Conservation (phyloP, 2,113 vertebrate genomes). For the Pithys albifrons region DNA sequence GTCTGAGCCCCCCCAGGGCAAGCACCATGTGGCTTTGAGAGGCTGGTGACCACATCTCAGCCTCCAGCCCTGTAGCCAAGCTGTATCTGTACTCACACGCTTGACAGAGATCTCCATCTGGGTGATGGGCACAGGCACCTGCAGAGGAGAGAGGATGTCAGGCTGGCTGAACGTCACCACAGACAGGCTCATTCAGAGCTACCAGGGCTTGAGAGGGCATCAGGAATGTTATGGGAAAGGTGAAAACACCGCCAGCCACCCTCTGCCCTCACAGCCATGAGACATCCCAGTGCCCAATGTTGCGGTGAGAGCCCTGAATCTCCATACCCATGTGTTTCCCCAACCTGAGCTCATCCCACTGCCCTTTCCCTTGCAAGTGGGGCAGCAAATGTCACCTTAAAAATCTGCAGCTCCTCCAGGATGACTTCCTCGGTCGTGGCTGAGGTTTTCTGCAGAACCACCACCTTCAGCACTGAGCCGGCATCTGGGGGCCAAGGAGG, state of each 20-base stretch:
- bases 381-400: slow-evolving; percentile 79
- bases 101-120: slow-evolving; percentile 95
- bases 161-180: rapidly evolving
- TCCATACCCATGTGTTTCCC: rapidly evolving
- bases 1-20: neutral
- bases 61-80: rapidly evolving
- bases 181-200: rapidly evolving
- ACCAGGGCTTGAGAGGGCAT: rapidly evolving
- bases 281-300: neutral
- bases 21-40: neutral
- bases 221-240: neutral
- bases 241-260: neutral
- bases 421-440: slow-evolving; percentile 81
- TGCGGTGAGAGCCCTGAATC: neutral
- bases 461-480: slow-evolving; percentile 88
- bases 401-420: slow-evolving; percentile 94
- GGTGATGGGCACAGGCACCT: slow-evolving; percentile 87
- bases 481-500: slow-evolving; percentile 72
- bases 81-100: slow-evolving; percentile 73
- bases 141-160: neutral
- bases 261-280: neutral
- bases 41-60: neutral
- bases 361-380: neutral
- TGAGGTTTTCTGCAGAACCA: slow-evolving; percentile 77
- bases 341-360: neutral